Base-by-base conservation (phyloP, 2,797 vertebrate genomes). In the Heterohyrax brucei region DNA sequence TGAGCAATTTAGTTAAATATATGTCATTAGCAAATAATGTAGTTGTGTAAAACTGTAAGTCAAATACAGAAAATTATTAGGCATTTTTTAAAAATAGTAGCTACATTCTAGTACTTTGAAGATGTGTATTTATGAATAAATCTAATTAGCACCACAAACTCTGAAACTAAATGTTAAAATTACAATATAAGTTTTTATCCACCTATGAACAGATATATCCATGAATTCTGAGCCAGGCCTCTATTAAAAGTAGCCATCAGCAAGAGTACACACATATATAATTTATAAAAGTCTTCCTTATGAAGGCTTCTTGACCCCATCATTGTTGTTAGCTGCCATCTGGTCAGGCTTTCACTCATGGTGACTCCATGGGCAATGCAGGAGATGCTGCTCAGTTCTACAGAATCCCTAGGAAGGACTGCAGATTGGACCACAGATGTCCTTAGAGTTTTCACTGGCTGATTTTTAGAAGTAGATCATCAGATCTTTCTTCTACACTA, bases 71-170 rank as follows among this genome's bases (percentile, higher is more conserved):
- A 87, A 87, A 64, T 59, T 16, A 59, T 10, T 66, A 70, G 44
- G 21, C 1, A 14, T 44, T 83, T 56, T 64, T 16, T 83, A 68
- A 73, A 89, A 86, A 56, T 22, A 88, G 13, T 46, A 72, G 46
- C 10, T 76, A 33, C 7, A 61, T 53, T 66, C 78, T 92, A 85
- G 4, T 4, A 50, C 70, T 64, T 12, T 78, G 28, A 5, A 95
- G 50, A 8, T 64, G 1, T 68, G 61, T 81, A 89, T 50, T 89
- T 68, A 89, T 46, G 30, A 82, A n/a, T 78, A 91, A 86, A 75
- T 12, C 8, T 16, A 75, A 66, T 46, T 44, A 89, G 26, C 5
- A 2, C 14, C 4, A 7, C 14, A 87, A 44, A 78, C 16, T 72
- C 13, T 48, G 48, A 56, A 82, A 83, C 13, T 76, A 66, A 93